Evolutionary conservation across 2,113 vertebrate species (phyloP).

Genomic region (Chloropsis cyanopogon): DNA sequence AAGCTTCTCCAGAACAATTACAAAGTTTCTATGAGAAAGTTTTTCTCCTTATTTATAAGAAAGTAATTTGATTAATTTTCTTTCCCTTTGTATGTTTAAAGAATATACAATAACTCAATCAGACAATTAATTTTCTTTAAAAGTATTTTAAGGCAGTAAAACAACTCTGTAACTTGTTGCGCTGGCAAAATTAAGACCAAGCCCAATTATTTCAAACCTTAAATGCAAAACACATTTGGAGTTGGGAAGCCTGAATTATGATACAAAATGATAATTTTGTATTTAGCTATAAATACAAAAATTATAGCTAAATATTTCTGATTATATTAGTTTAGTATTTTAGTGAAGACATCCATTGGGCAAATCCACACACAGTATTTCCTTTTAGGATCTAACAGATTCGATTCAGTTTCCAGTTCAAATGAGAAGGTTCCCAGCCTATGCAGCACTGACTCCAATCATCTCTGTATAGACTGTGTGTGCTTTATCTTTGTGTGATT

Average conservation of each 20-base stretch:
- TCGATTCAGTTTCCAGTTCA: conserved; percentile 27
- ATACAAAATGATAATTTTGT: too few relatives aligned
- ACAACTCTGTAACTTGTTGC: not conserved
- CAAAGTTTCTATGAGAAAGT: not conserved
- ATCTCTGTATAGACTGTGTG: not conserved
- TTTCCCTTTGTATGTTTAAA: not conserved
- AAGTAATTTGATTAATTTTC: not conserved
- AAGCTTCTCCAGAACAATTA: not conserved
- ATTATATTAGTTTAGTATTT: conserved; percentile 29
- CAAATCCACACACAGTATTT: not conserved
- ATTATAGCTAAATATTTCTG: conserved; percentile 27
- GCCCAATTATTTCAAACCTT: conserved; percentile 31
- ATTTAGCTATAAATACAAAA: not conserved
- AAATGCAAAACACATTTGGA: conserved; percentile 47
- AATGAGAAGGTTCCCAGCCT: not conserved
- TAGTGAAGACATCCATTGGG: conserved; percentile 7
- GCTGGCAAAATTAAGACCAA: conserved; percentile 9
- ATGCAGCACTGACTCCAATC: not conserved
- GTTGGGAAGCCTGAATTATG: not conserved
- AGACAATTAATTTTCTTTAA: not conserved
- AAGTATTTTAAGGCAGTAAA: conserved; percentile 26
- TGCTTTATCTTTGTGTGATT: not conserved
- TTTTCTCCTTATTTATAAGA: not conserved
- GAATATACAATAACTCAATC: not conserved
- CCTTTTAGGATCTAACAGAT: not conserved